Evolutionary conservation across 2,113 vertebrate species (phyloP).

Genomic region (Lethenteron reissneri): DNA sequence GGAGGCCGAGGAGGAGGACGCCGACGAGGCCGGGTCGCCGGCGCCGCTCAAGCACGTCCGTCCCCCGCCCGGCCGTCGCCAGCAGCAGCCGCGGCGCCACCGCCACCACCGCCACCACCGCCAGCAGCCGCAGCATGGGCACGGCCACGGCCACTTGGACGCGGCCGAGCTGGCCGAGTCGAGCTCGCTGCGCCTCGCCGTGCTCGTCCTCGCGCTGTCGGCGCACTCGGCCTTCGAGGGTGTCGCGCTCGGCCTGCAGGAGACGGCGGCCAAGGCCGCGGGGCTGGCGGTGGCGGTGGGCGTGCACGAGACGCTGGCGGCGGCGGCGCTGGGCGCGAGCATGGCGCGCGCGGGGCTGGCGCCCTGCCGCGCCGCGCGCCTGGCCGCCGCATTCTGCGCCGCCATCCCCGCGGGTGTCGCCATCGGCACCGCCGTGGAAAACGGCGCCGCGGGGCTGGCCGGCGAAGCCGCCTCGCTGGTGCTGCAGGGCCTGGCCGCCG

Average conservation of each 20-base stretch:
- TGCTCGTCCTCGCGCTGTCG: constrained; percentile 47
- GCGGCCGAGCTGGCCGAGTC: constrained; percentile 26
- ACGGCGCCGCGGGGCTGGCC: constrained; percentile 22
- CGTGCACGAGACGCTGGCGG: constrained; percentile 54
- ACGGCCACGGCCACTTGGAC: constrained; percentile 21
- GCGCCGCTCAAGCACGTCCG: not conserved
- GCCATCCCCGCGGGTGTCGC: constrained; percentile 56
- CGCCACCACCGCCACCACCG: not conserved
- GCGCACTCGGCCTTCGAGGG: constrained; percentile 68
- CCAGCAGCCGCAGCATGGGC: constrained; percentile 13
- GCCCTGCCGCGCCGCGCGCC: constrained; percentile 38
- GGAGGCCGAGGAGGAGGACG: constrained; percentile 67
- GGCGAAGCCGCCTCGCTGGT: constrained; percentile 34
- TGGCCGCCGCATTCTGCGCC: constrained; percentile 36
- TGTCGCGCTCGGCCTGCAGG: constrained; percentile 62
- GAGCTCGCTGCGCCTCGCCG: constrained; percentile 38
- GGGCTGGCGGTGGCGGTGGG: constrained; percentile 54
- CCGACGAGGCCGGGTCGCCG: constrained; percentile 28
- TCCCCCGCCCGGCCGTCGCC: too few relatives aligned
- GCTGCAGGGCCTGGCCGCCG: constrained; percentile 50
- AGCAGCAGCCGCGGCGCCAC: too few relatives aligned
- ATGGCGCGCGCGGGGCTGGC: constrained; percentile 36
- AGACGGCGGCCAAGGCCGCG: constrained; percentile 32
- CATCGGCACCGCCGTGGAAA: constrained; percentile 51
- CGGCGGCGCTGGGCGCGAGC: constrained; percentile 47